Base-by-base conservation (phyloP, 2,797 vertebrate genomes). In the Phyllotis vaccarum region DNA sequence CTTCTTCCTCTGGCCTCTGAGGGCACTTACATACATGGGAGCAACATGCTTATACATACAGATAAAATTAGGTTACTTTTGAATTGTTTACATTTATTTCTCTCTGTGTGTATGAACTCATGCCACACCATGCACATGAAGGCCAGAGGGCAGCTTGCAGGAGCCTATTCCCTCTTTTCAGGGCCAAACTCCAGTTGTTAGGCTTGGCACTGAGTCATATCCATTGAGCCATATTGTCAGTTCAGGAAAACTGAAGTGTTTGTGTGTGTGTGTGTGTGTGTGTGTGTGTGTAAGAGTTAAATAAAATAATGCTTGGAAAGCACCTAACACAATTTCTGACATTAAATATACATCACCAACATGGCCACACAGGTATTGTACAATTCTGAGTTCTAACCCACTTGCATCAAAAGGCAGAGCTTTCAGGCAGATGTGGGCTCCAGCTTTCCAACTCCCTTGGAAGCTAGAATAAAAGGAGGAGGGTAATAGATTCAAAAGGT, bases 231-330 rank as follows among this genome's bases (percentile, higher is more conserved):
- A 72, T 52, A 37, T 2, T 29, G 34, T 11, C 60, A 46, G 34
- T 54, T 3, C 64, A 37, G 64, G 22, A 66, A 72, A 52, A 79
- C 62, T 56, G 34, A 68, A 31, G 21, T 80, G 24, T n/a, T 8
- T 34, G 16, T 54, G 46, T 49, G 46, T 49, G 46, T 49, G 46
- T 49, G 46, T 49, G 46, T 49, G 46, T 49, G 46, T 49, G 46
- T 49, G 46, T 49, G 46, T 49, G 46, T 49, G 80, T 49, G 46
- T n/a, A 17, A 56, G 49, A 54, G 22, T 37, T 87, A 56, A 70
- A 29, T 74, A 75, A 66, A 90, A 83, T 58, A 85, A 90, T 43
- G 56, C n/a, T 40, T 87, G 70, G 62, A 68, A 95, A 97, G 24
- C 46, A 96, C 17, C 62, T 37, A 79, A 78, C 76, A 76, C 29